Conservation (phyloP, 1,140 invertebrate genomes). For the Sitophilus oryzae region DNA sequence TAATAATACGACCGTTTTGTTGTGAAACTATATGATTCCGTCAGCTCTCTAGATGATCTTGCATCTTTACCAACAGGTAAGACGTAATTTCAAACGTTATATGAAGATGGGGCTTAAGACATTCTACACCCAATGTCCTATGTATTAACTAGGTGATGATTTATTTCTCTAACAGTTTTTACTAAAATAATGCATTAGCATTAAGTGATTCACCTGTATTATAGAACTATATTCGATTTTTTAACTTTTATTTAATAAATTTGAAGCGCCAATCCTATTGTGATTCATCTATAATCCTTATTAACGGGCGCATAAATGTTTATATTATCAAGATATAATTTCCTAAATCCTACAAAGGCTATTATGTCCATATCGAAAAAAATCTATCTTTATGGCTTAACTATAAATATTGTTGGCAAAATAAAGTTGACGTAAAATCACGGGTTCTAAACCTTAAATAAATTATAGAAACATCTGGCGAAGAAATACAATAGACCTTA, state of each 20-base stretch:
- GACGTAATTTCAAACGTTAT: too few species aligned
- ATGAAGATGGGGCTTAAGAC: too few species aligned
- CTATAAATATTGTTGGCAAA: not conserved
- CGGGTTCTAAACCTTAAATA: too few species aligned
- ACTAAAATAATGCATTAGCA: not conserved
- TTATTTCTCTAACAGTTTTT: too few species aligned
- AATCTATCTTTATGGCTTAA: not conserved
- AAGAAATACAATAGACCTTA: too few species aligned
- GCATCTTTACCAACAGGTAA: too few species aligned
- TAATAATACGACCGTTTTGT: too few species aligned
- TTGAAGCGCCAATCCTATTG: not conserved
- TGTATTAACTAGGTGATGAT: not conserved
- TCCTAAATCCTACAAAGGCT: not conserved
- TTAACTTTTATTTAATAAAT: not conserved
- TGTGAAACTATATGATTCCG: too few species aligned
- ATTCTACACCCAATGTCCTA: not conserved
- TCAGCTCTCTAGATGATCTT: too few species aligned
- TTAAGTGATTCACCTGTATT: not conserved
- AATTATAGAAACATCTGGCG: too few species aligned
- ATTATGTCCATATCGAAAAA: not conserved
- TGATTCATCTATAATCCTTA: not conserved
- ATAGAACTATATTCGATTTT: not conserved
- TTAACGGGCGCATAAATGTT: not conserved
- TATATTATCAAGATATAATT: not conserved
- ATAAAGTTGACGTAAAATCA: too few species aligned